Percentiles rank a stretch among this genome's conserved stretches.
Evolutionary conservation across 35 echinoderm and acorn worm genomes (phyloP).

Genomic region (Holothuria glaberrima): DNA sequence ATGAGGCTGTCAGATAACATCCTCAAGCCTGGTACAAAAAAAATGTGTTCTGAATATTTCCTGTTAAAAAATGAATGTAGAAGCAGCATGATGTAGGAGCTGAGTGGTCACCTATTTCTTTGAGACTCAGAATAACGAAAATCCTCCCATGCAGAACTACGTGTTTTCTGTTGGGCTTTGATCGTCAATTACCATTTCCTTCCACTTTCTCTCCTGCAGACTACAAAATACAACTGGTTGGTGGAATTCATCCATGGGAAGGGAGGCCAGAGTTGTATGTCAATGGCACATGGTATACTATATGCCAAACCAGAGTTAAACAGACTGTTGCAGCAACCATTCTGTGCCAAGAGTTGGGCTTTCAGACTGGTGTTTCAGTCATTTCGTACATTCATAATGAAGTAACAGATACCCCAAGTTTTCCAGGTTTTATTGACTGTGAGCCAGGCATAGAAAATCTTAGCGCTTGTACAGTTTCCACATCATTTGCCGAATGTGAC

Average conservation of each 20-base stretch:
- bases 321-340: background rate
- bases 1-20: too few species aligned
- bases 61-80: too few species aligned
- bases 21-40: too few species aligned
- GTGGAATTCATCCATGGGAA: slow-evolving; percentile 38
- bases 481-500: background rate
- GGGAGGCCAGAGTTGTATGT: slow-evolving; percentile 3
- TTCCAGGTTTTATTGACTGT: slow-evolving; percentile 9
- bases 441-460: background rate
- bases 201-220: background rate
- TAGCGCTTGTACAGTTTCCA: background rate
- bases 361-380: slow-evolving; percentile 15
- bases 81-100: too few species aligned
- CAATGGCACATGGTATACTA: slow-evolving; percentile 22
- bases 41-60: too few species aligned
- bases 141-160: too few species aligned
- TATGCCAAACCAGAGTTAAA: background rate
- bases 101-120: too few species aligned
- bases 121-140: too few species aligned
- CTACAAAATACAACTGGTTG: slow-evolving; percentile 21
- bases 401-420: background rate
- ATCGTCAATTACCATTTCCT: background rate
- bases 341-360: slow-evolving; percentile 27
- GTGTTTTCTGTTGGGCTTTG: too few species aligned
- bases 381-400: slow-evolving; percentile 3